A percentile compares a stretch with the other conserved stretches of the same genome.
Evolutionary conservation across 2,888 invertebrate genomes (phyloP).

Genomic region (Lingula anatina): DNA sequence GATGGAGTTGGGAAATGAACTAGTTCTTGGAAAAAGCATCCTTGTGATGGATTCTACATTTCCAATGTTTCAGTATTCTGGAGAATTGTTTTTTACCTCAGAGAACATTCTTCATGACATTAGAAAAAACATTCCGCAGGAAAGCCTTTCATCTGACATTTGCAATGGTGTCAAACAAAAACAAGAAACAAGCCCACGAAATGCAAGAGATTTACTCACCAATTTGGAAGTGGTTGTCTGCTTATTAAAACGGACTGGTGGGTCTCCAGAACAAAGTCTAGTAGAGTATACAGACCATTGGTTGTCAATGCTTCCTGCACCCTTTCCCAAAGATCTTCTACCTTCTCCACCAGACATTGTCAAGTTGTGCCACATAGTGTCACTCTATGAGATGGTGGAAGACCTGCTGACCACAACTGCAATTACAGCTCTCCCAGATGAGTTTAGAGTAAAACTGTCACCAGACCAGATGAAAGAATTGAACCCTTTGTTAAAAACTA

Average conservation of each 20-base stretch:
- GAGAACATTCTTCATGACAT: no score
- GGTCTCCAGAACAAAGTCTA: constrained; percentile 10
- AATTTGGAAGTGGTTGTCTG: constrained; percentile 17
- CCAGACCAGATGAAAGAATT: no score
- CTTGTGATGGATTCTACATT: not conserved
- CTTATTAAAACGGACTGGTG: constrained; percentile 16
- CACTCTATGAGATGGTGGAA: no score
- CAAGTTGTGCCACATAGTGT: constrained; percentile 17
- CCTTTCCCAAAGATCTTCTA: constrained; percentile 10
- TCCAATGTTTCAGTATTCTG: not conserved
- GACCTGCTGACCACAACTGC: no score
- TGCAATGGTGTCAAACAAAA: no score
- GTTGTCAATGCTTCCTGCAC: constrained; percentile 9
- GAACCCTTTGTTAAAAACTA: no score
- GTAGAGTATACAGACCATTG: constrained; percentile 15
- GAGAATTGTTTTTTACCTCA: not conserved
- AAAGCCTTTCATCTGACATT: no score
- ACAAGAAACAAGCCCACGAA: no score
- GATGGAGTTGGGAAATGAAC: not conserved
- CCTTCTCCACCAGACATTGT: constrained; percentile 14
- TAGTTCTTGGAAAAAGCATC: not conserved
- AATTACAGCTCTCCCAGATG: no score
- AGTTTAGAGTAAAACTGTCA: no score
- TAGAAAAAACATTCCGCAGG: no score
- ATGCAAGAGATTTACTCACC: constrained; percentile 12